Percentiles rank a stretch among this genome's conserved stretches.
Conservation (phyloP, 1,140 invertebrate species). For the Trichoplusia ni region DNA sequence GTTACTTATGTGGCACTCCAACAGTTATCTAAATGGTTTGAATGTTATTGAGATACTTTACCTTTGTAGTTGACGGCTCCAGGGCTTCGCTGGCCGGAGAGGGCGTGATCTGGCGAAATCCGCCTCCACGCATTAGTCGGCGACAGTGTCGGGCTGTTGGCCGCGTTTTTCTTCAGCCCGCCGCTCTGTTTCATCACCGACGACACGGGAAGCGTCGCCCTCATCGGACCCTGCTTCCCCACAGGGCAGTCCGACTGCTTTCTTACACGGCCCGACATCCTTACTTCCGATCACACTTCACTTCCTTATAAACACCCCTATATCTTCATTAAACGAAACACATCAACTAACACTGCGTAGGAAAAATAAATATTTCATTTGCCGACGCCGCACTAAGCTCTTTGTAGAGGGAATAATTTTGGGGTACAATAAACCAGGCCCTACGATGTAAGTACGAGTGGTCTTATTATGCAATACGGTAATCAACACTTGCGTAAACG, state of each 20-base stretch:
- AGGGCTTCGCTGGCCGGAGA: slow-evolving; percentile 87
- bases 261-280: slow-evolving; percentile 85
- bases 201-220: slow-evolving; percentile 87
- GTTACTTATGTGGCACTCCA: too few relatives aligned
- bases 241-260: slow-evolving; percentile 86
- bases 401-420: slow-evolving; percentile 69
- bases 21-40: not conserved
- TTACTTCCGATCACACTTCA: slow-evolving; percentile 44
- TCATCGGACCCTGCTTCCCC: slow-evolving; percentile 87
- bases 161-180: slow-evolving; percentile 83
- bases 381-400: slow-evolving; percentile 70
- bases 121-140: slow-evolving; percentile 85
- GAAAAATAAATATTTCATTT: slow-evolving; percentile 59
- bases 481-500: slow-evolving; percentile 51
- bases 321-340: slow-evolving; percentile 45
- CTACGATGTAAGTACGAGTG: slow-evolving; percentile 47
- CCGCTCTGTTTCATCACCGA: slow-evolving; percentile 85
- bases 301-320: slow-evolving; percentile 43
- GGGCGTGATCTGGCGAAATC: slow-evolving; percentile 85
- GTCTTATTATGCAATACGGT: slow-evolving; percentile 53
- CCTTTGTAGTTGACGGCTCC: slow-evolving; percentile 88
- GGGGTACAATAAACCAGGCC: slow-evolving; percentile 59
- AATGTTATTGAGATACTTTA: slow-evolving; percentile 48
- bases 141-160: slow-evolving; percentile 85
- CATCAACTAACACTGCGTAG: slow-evolving; percentile 51